phyloP scores from a whole-genome alignment of 2,113 vertebrate species.

The Rhabdornis inornatus region DNA sequence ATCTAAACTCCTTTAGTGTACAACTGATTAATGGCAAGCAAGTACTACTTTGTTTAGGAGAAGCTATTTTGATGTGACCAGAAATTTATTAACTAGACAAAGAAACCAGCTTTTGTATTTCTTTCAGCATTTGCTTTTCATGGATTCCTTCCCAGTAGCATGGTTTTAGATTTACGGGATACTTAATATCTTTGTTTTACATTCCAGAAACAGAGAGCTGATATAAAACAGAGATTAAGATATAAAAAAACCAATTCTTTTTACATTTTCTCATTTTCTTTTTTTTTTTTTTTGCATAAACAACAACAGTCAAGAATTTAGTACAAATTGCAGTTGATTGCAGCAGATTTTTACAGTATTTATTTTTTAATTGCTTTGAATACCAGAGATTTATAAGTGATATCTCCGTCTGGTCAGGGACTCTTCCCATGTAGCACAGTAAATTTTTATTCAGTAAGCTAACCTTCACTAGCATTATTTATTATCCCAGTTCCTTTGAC shows the following conservation, averaged over 20 bases:
- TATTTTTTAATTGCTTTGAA: slow-evolving; percentile 9
- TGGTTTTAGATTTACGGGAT: slow-evolving; percentile 35
- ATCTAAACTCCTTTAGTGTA: not conserved
- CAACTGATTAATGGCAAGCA: not conserved
- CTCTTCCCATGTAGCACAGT: not conserved
- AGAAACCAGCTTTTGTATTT: slow-evolving; percentile 4
- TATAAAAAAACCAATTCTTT: not conserved
- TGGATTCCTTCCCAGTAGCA: slow-evolving; percentile 19
- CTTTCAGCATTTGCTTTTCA: not conserved
- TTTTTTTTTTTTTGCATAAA: not conserved
- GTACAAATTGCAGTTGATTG: not conserved
- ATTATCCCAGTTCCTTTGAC: not conserved
- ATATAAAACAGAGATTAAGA: slow-evolving; percentile 44
- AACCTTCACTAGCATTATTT: not conserved
- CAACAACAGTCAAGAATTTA: not conserved
- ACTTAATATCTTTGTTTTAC: slow-evolving; percentile 20
- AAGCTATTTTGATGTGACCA: not conserved
- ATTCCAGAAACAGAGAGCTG: slow-evolving; percentile 26
- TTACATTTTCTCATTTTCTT: not conserved
- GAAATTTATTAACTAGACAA: not conserved
- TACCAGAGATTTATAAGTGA: not conserved
- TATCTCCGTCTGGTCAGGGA: not conserved
- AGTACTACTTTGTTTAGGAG: not conserved
- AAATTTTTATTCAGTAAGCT: not conserved
- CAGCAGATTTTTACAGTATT: not conserved